phyloP scores from a whole-genome alignment of 2,797 vertebrate species.

The Thaleichthys pacificus region DNA sequence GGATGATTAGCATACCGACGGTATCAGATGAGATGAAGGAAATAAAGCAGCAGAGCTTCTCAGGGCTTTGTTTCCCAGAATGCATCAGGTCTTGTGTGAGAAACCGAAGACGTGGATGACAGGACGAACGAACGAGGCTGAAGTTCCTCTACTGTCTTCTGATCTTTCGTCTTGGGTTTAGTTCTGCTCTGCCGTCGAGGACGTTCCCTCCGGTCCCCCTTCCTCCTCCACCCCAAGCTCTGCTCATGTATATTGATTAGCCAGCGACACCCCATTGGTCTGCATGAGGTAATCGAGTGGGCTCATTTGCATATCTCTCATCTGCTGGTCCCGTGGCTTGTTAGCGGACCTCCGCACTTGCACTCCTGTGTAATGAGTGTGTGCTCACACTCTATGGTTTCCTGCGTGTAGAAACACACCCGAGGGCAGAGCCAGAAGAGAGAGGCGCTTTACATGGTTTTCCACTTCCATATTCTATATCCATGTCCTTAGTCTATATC shows the following conservation, averaged over 20 bases:
- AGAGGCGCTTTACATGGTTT: not conserved
- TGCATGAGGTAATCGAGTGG: slow-evolving; percentile 1
- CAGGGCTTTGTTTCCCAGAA: not conserved
- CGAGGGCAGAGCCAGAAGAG: not conserved
- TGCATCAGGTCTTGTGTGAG: not conserved
- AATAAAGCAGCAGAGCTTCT: not conserved
- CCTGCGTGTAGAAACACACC: not conserved
- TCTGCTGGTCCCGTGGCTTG: not conserved
- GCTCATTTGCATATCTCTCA: not conserved
- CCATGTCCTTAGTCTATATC: not conserved
- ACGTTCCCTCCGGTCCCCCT: too few relatives aligned
- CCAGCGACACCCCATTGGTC: not conserved
- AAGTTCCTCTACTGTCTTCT: not conserved
- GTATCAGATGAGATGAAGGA: not conserved
- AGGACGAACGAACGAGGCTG: not conserved
- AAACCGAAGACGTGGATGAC: not conserved
- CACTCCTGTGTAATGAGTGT: too few relatives aligned
- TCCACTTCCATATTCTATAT: not conserved
- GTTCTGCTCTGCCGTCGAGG: not conserved
- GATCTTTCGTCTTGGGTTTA: not conserved
- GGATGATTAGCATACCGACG: not conserved
- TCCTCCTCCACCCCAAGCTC: not conserved
- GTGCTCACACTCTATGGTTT: too few relatives aligned
- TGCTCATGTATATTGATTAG: slow-evolving; percentile 11
- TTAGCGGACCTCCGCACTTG: not conserved